Evolutionary conservation across 2,797 vertebrate genomes (phyloP), one percentile per base, ranked within the genome.

Genomic region (Gobio occitaniae): DNA sequence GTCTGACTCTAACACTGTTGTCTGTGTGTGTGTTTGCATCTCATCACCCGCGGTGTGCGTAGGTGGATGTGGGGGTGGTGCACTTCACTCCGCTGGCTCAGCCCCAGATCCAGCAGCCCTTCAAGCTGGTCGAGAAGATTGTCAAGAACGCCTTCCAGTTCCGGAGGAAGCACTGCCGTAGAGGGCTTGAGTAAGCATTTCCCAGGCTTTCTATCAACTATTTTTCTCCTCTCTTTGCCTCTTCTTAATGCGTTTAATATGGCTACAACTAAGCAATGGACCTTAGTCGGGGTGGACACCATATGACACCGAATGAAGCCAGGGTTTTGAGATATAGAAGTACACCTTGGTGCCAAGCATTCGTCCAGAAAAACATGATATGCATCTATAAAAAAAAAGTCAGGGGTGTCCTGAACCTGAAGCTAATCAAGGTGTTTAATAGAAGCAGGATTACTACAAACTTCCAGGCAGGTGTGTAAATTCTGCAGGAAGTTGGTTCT

Each of bases 21-120:
- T 76, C 52, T 82, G 56, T 85, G 41, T 82, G 68, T 84, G 66
- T 80, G 66, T 86, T 5, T 84, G 65, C 86, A 82, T 80, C 48
- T 85, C 80, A 41, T 87, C 36, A 65, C 72, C 86, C 19, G 41
- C 70, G 77, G 71, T 84, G 68, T 65, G 77, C 88, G 15, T 92
- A 99, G 97, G 97, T 99, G 92, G 97, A 99, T 3, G 97, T 99
- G 75, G 97, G 96, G 32, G 96, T 99, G 77, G 96, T 99, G 59
- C 97, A 94, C 92, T 97, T 99, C 93, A 97, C 95, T 11, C 98
- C 98, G 0, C 91, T 99, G 92, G 91, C 93, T 79, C 89, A 94
- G 84, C 97, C 98, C 59, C 95, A 94, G 94, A 99, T 99, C 89
- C 88, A 96, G 90, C 98, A 99, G 91, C 97, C 98, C 0, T 99